Evolutionary conservation across 2,888 invertebrate species (phyloP), one percentile per base, ranked within the genome.

Genomic region (Gasteruption jaculator): DNA sequence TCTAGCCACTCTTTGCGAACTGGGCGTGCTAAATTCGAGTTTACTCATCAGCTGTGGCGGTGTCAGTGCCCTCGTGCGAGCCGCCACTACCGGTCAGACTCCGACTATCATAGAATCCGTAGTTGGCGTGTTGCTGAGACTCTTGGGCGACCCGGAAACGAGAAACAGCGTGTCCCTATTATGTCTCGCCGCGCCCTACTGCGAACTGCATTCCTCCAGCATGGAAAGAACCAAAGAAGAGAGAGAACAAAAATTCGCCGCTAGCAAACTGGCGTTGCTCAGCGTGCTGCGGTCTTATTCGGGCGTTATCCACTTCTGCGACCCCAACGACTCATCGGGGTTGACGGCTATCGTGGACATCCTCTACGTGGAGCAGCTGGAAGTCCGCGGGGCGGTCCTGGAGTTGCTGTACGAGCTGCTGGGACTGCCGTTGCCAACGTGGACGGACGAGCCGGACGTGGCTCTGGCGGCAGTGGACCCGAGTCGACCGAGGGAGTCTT

Each of bases 251-350:
- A 80, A 87, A 57, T 89, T 91, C 64, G 84, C 85, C 19, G 89
- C 91, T 59, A 90, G 91, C 58, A 83, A 91, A 44, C 73, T 90
- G 45, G 91, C 91, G 10, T 71, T 91, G 45, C 74, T 92, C 34
- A 90, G 91, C 48, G 81, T 90, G 43, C 71, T 95, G 46, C 82
- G 92, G 47, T 94, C 94, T 52, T 96, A 93, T 88, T 85, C 93
- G 26, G 95, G 95, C 39, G 76, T 91, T 48, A 74, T 91, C 44
- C 89, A 90, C 71, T 89, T 91, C 73, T 91, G 91, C 67, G 83
- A 86, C 70, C 89, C 89, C 8, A 75, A 76, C 55, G 82, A 83
- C 61, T 74, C 79, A 45, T 84, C 85, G 16, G 90, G 89, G 4
- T 75, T 91, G 46, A 81, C 80, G 55, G 85, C 90, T 37, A 79